These are phyloP conservation scores for Carpatolechia fugitivella DNA, from an alignment of 2,888 invertebrate genomes.

Conservation along the genomic window DNA sequence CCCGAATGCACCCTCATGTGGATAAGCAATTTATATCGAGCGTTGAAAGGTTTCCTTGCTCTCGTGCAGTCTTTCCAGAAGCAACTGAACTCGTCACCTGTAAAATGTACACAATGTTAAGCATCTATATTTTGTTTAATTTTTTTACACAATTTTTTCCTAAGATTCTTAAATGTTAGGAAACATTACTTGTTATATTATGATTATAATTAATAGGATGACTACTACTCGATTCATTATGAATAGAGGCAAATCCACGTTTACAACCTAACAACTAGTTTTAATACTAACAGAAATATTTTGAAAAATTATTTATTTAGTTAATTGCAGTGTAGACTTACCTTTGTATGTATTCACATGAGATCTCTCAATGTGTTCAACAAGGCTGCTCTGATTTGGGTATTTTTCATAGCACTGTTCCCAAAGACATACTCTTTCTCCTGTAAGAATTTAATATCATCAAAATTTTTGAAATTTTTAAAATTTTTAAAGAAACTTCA, in stretches of 20 bases:
- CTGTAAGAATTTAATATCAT: conserved; percentile 38
- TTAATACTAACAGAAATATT: no score
- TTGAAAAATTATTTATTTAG: no score
- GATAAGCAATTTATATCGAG: conserved; percentile 96
- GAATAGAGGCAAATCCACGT: no score
- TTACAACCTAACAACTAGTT: no score
- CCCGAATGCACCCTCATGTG: conserved; percentile 99
- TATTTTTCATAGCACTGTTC: conserved; percentile 90
- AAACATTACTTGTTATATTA: no score
- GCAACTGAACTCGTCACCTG: conserved; percentile 94
- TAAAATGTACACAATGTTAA: background rate
- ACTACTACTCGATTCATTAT: no score
- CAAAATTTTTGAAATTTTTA: background rate
- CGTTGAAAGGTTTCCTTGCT: conserved; percentile 95
- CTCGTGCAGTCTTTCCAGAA: conserved; percentile 96
- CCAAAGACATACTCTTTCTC: conserved; percentile 87
- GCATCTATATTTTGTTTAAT: background rate
- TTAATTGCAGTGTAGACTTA: no score
- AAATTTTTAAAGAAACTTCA: background rate
- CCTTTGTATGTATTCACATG: conserved; percentile 93
- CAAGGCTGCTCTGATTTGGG: conserved; percentile 87
- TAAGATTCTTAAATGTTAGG: no score
- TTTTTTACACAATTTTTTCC: no score
- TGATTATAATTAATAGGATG: no score
- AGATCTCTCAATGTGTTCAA: conserved; percentile 89